Percentiles rank a stretch among this genome's conserved stretches.
phyloP scores from a whole-genome alignment of 1,140 invertebrate genomes.

The Diorhabda sublineata region DNA sequence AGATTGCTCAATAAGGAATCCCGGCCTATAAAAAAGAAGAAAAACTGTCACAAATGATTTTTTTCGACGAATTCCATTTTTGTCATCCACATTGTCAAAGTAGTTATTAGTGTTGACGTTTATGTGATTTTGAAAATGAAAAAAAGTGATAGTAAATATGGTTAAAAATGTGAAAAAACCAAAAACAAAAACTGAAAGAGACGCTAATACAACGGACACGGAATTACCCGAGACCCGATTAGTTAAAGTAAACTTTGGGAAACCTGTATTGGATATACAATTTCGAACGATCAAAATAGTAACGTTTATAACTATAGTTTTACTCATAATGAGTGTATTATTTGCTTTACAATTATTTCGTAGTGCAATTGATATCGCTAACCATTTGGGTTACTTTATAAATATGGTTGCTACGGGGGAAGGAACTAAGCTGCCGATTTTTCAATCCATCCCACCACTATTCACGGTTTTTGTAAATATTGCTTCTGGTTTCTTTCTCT shows the following conservation, averaged over 20 bases:
- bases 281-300: conserved; percentile 26
- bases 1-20: too few relatives aligned
- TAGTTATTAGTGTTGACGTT: too few relatives aligned
- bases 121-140: background rate
- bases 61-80: too few relatives aligned
- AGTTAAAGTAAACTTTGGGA: conserved; percentile 29
- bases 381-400: conserved; percentile 37
- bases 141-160: background rate
- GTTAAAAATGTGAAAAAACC: background rate
- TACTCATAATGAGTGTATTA: conserved; percentile 19
- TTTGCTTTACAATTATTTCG: conserved; percentile 29
- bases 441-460: conserved; percentile 32
- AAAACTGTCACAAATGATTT: too few relatives aligned
- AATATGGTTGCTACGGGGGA: conserved; percentile 38
- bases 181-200: background rate
- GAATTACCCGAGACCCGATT: background rate
- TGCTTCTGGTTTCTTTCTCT: conserved; percentile 25
- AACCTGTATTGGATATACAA: conserved; percentile 28
- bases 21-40: too few relatives aligned
- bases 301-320: conserved; percentile 13
- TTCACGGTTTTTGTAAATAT: conserved; percentile 34
- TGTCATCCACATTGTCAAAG: too few relatives aligned
- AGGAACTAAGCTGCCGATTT: conserved; percentile 32
- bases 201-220: background rate
- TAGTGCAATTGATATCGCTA: conserved; percentile 31